Evolutionary conservation across 2,888 invertebrate genomes (phyloP), one percentile per base, ranked within the genome.

Genomic region (Asteroscopus sphinx): DNA sequence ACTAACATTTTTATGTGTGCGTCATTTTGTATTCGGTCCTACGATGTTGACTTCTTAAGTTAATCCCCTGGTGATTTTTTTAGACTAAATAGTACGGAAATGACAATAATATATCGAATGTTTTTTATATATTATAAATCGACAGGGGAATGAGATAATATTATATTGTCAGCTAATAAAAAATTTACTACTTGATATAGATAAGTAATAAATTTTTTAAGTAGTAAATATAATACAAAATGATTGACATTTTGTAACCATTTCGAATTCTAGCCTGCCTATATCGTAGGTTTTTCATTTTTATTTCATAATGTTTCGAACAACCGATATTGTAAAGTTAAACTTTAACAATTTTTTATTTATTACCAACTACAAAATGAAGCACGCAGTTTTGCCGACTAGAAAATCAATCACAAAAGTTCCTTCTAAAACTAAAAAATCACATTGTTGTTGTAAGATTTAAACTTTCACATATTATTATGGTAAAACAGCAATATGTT

Each of bases 321-420:
- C n/a, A n/a, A n/a, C n/a, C n/a, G n/a, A n/a, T 25, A 4, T 25
- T 15, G 8, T 42, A 25, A 62, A 65, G 62, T 42, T 46, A 28
- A 42, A 51, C 17, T 41, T 15, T 28, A 37, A 12, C 32, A 1
- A 32, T 39, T 36, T 33, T 35, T 17, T 12, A 30, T 54, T 16
- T 32, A 1, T 16, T 26, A 17, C 37, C 56, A 67, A 54, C 46
- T 65, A 63, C 47, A 65, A 61, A 70, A 69, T 68, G 67, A 70
- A 48, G 64, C 57, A 73, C 58, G 67, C 64, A 66, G 40, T 55
- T 36, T 57, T 64, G 44, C 67, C 75, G 83, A 86, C 85, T 86
- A 86, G 83, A 80, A 83, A 77, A 70, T 62, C 55, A 81, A 83
- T 83, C 83, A 82, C 83, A 78, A 73, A 57, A 36, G 51, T 76